A percentile compares a stretch with the other conserved stretches of the same genome.
Conservation (phyloP, 1,140 invertebrate genomes). For the Philopotamus ludificatus region DNA sequence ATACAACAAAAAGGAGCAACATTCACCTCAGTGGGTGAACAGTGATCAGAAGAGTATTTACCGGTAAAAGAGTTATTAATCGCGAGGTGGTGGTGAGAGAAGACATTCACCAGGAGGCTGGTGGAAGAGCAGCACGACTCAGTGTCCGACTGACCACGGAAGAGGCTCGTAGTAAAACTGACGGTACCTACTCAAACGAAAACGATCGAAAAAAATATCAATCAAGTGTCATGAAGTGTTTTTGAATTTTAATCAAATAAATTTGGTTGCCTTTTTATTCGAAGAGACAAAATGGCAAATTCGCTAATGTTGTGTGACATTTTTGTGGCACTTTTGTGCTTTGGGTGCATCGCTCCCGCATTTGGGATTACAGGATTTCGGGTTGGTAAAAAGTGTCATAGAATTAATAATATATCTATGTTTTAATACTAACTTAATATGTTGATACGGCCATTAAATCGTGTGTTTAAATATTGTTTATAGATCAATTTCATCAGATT, state of each 20-base stretch:
- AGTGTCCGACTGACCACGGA: neutral
- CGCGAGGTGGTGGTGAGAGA: neutral
- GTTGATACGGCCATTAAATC: too few relatives aligned
- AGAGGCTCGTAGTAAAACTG: neutral
- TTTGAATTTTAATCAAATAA: neutral
- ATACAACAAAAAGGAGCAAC: constrained; percentile 1
- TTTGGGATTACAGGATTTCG: constrained; percentile 35
- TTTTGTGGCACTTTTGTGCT: constrained; percentile 29
- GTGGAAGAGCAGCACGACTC: constrained; percentile 9
- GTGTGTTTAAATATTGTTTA: too few relatives aligned
- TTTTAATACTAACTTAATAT: too few relatives aligned
- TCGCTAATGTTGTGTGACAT: constrained; percentile 29
- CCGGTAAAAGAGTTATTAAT: neutral
- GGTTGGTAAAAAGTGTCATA: constrained; percentile 28
- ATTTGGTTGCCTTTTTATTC: neutral
- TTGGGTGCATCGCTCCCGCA: neutral
- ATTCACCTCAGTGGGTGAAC: constrained; percentile 7
- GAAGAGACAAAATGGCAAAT: constrained; percentile 12
- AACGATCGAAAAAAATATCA: neutral
- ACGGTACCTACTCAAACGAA: neutral
- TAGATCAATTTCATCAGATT: too few relatives aligned
- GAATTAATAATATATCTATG: too few relatives aligned
- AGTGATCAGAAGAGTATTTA: neutral
- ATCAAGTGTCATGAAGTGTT: constrained; percentile 1
- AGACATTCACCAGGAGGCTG: constrained; percentile 12